Conservation (phyloP, 2,888 invertebrate species). For the Drosophila diplacantha region DNA sequence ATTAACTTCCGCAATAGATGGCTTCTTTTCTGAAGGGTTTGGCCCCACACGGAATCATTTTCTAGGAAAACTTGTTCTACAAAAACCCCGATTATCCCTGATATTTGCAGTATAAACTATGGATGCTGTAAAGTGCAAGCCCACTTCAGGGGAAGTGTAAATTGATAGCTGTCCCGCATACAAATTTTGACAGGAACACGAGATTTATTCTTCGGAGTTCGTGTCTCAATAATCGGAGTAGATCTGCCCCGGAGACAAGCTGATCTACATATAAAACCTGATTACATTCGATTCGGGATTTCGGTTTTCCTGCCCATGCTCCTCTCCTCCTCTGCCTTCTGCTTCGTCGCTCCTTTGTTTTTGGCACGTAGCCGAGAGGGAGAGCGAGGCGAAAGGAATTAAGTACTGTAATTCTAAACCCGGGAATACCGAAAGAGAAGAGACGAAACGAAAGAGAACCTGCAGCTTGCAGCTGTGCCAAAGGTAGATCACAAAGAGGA, state of each 20-base stretch:
- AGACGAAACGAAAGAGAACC: slow-evolving; percentile 13
- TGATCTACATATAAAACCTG: slow-evolving; percentile 35
- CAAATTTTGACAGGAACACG: slow-evolving; percentile 27
- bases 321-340: background rate
- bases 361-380: slow-evolving; percentile 55
- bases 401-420: slow-evolving; percentile 68
- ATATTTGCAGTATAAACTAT: background rate
- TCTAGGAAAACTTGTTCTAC: background rate
- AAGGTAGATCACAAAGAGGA: slow-evolving; percentile 32
- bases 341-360: slow-evolving; percentile 47
- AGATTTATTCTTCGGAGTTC: background rate
- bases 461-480: slow-evolving; percentile 33
- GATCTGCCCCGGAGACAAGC: slow-evolving; percentile 14
- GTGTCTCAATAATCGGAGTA: slow-evolving; percentile 15
- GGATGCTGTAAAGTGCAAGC: background rate
- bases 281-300: slow-evolving; percentile 24
- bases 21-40: background rate
- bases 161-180: slow-evolving; percentile 27
- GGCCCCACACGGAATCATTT: no score
- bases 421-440: slow-evolving; percentile 10
- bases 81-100: background rate
- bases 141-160: slow-evolving; percentile 3
- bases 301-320: slow-evolving; percentile 5
- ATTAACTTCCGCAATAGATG: no score
- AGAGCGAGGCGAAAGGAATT: slow-evolving; percentile 8